Evolutionary conservation across 2,888 invertebrate species (phyloP), one percentile per base, ranked within the genome.

Genomic region (Parnassius mnemosyne): DNA sequence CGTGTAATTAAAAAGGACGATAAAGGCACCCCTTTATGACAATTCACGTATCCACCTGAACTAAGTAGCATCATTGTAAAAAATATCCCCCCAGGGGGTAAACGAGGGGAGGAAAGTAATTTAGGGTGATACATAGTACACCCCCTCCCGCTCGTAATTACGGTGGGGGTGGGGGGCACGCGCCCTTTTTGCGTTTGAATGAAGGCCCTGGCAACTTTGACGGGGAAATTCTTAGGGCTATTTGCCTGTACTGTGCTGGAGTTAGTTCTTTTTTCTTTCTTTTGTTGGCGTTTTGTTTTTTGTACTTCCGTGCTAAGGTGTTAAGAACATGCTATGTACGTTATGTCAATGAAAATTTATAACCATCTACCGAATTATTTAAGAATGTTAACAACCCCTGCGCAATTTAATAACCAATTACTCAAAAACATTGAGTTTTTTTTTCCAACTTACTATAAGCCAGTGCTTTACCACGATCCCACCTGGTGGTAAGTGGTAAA

Each of bases 121-220:
- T 85, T 87, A 82, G 83, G 85, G 84, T 84, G 85, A 84, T 85
- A 81, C 79, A 79, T 72, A 74, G 79, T 73, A 76, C 65, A 68
- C 66, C 74, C 69, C 75, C 74, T 78, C 73, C 49, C 49, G 46
- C 68, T 67, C 68, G 74, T 78, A 77, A 79, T 81, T 79, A 81
- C 71, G 69, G 71, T 71, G 67, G 71, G 70, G 71, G 65, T 56
- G 59, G 61, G 46, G 46, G 49, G 13, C 49, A n/a, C 13, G 13
- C 49, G 49, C 49, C 56, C 41, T 16, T 46, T 59, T 46, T 53
- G 47, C 52, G 56, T 43, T 60, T 52, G 56, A 57, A 56, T 52
- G 47, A 41, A 11, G 12, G 43, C n/a, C 44, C 52, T 49, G 43
- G 61, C 41, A 61, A 57, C 57, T 57, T 61, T 52, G 49, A 57